These are phyloP conservation scores for Erythrolamprus reginae DNA, from an alignment of 2,113 vertebrate species.

Conservation along the genomic window DNA sequence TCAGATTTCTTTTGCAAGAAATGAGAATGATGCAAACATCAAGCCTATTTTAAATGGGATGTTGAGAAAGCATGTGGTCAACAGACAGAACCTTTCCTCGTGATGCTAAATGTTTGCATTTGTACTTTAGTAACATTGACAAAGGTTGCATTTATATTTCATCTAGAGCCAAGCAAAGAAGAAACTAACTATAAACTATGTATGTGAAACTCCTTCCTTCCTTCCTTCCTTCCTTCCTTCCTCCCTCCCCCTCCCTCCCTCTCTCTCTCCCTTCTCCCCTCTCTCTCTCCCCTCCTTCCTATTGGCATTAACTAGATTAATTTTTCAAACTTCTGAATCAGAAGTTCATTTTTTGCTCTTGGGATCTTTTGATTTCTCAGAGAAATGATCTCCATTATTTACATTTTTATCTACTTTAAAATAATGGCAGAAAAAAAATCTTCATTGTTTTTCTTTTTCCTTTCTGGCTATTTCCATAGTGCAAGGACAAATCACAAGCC, in stretches of 20 bases:
- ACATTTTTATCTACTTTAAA: neutral
- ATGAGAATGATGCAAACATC: conserved; percentile 28
- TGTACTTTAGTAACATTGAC: neutral
- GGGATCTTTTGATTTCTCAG: neutral
- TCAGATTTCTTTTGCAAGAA: conserved; percentile 37
- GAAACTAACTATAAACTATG: neutral
- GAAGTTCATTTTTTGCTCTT: neutral
- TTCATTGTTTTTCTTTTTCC: neutral
- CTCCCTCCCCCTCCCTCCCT: neutral
- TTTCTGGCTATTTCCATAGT: neutral
- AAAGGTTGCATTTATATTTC: neutral
- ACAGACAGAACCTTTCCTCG: neutral
- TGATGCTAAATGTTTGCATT: neutral
- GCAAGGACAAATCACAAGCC: neutral
- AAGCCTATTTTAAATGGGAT: neutral
- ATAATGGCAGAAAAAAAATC: neutral
- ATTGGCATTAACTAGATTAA: neutral
- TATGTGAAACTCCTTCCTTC: neutral
- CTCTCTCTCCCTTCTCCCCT: conserved; percentile 17
- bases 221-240: neutral
- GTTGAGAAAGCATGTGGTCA: conserved; percentile 10
- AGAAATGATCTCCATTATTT: neutral
- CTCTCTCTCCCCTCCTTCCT: neutral
- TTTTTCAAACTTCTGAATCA: conserved; percentile 5
- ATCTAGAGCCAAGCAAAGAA: neutral